Base-by-base conservation (phyloP, 2,888 invertebrate species). In the Amiota mariae region DNA sequence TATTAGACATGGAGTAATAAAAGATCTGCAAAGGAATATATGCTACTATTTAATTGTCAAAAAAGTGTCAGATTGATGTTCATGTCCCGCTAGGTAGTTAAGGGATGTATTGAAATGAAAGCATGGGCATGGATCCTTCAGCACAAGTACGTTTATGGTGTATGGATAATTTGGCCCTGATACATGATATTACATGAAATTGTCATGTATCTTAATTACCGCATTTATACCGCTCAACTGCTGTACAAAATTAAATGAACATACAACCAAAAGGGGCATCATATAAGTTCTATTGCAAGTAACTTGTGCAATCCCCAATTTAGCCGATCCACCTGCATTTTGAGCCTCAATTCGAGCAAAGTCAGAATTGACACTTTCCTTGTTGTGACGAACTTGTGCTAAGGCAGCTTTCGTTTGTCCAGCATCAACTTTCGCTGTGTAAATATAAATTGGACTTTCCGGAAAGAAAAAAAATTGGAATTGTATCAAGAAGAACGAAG, bases 181-280 rank as follows among this genome's bases (percentile, higher is more conserved):
- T n/a, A n/a, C n/a, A n/a, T n/a, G n/a, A n/a, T n/a, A n/a, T n/a
- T n/a, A n/a, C n/a, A n/a, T n/a, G 24, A 24, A 24, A 24, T 24
- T 24, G 24, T 24, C 24, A 24, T 24, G 24, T 36, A 8, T 10
- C 46, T 74, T 71, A 90, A 92, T 91, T 87, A 95, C 96, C 73
- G 96, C 95, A 89, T 96, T 97, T 73, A 97, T 95, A 71, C 97
- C 97, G 81, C 94, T 94, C 75, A 96, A 92, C 90, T 97, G 97
- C 89, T 97, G 97, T 0, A 96, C 95, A 15, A 94, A 92, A 57
- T 81, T 79, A 91, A 96, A 92, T 73, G 93, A 90, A 83, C 94
- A 93, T 10, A 95, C 93, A 71, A 97, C 91, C 71, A 95, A 87
- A 56, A 97, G 87, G 1, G 96, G 95, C 85, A 96, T 56, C 18